Conservation (phyloP, 2,797 vertebrate genomes). For the Triplophysa bombifrons region DNA sequence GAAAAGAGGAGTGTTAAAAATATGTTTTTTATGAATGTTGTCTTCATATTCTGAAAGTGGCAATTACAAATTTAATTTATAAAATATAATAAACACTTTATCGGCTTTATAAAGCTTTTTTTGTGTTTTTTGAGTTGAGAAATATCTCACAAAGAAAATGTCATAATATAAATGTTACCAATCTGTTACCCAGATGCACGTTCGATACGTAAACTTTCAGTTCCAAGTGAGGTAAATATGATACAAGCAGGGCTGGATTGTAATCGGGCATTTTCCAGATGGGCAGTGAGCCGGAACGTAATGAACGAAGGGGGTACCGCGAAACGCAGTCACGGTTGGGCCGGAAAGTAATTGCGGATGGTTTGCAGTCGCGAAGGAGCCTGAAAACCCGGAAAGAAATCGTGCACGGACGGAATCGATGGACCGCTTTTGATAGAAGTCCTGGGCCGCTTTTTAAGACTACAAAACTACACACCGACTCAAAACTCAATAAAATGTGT, state of each 20-base stretch:
- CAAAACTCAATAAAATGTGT: background rate
- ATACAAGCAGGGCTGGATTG: too few relatives aligned
- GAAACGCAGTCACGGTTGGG: too few relatives aligned
- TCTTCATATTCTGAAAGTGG: background rate
- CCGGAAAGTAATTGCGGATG: too few relatives aligned
- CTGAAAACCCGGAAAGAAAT: too few relatives aligned
- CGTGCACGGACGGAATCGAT: too few relatives aligned
- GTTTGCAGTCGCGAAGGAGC: too few relatives aligned
- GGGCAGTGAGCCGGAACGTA: too few relatives aligned
- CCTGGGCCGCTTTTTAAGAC: background rate
- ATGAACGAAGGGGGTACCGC: too few relatives aligned
- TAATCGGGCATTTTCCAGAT: too few relatives aligned
- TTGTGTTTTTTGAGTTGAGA: background rate
- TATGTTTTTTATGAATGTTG: background rate
- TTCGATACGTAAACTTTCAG: background rate
- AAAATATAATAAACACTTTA: background rate
- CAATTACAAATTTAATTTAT: background rate
- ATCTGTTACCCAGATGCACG: background rate
- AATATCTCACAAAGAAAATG: background rate
- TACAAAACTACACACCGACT: background rate
- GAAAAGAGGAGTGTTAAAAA: background rate
- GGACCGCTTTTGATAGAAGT: too few relatives aligned
- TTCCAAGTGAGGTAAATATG: too few relatives aligned
- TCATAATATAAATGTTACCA: too few relatives aligned
- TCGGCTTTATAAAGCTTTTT: background rate